These are phyloP conservation scores for Porites divaricata DNA, from an alignment of 92 coral and sea anemone species.

Conservation along the genomic window DNA sequence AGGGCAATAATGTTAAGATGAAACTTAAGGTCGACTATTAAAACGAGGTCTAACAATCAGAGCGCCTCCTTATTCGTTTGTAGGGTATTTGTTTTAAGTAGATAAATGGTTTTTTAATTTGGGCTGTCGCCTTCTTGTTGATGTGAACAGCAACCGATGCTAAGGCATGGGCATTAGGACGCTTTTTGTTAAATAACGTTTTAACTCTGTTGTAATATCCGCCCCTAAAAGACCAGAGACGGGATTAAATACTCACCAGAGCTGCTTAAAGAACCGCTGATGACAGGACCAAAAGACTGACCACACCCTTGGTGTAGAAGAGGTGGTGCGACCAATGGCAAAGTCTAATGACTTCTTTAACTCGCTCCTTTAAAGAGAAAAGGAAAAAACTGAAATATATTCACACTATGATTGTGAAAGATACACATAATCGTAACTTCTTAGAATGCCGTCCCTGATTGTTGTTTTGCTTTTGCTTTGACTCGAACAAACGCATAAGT, in stretches of 20 bases:
- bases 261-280: conserved; percentile 95
- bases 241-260: conserved; percentile 68
- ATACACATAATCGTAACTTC: no score
- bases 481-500: no score
- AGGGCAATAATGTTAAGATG: no score
- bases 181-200: neutral
- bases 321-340: conserved; percentile 86
- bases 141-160: neutral
- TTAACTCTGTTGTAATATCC: neutral
- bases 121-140: no score
- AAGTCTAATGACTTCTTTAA: conserved; percentile 91
- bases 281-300: conserved; percentile 94
- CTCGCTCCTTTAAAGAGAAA: conserved; percentile 73
- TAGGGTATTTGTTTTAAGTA: no score
- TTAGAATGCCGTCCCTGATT: no score
- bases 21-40: no score
- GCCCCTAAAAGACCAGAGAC: neutral
- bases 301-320: conserved; percentile 88
- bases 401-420: neutral
- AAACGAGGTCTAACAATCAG: no score
- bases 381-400: neutral
- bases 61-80: no score
- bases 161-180: neutral
- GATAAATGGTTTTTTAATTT: no score
- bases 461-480: no score